These are phyloP conservation scores for Podiceps cristatus DNA, from an alignment of 2,113 vertebrate genomes.

Conservation along the genomic window DNA sequence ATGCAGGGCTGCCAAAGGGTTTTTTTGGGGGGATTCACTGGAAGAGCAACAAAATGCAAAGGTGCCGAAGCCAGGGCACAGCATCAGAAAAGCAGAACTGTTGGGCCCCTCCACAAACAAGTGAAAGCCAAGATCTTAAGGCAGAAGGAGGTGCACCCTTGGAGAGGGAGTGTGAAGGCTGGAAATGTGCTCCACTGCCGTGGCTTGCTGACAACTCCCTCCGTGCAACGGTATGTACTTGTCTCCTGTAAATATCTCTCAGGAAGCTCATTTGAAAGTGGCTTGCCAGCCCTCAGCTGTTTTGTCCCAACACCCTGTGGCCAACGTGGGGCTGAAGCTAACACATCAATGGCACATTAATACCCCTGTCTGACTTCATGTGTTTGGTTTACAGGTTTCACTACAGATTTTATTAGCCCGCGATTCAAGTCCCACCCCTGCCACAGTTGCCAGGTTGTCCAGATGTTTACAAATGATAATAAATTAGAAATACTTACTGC, in stretches of 20 bases:
- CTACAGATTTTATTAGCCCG: neutral
- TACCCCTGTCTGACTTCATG: neutral
- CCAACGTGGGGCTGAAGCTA: rapidly evolving
- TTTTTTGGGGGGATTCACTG: neutral
- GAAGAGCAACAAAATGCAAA: neutral
- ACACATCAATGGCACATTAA: neutral
- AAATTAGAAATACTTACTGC: conserved; percentile 12
- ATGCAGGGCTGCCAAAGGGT: neutral
- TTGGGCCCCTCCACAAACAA: neutral
- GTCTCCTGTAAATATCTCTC: neutral
- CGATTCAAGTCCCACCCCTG: neutral
- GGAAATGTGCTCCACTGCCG: neutral
- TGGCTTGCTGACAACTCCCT: neutral
- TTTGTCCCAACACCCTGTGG: neutral
- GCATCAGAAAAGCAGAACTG: neutral
- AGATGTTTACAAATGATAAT: conserved; percentile 31
- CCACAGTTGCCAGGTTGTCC: conserved; percentile 25
- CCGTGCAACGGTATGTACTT: rapidly evolving
- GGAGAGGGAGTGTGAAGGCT: neutral
- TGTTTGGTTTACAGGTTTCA: neutral
- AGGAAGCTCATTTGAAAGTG: neutral
- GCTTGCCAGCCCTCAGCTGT: neutral
- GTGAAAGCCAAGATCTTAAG: neutral
- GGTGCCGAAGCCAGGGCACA: neutral
- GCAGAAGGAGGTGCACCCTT: neutral